Evolutionary conservation across 2,888 invertebrate species (phyloP), one percentile per base, ranked within the genome.

Genomic region (Aethes cnicana): DNA sequence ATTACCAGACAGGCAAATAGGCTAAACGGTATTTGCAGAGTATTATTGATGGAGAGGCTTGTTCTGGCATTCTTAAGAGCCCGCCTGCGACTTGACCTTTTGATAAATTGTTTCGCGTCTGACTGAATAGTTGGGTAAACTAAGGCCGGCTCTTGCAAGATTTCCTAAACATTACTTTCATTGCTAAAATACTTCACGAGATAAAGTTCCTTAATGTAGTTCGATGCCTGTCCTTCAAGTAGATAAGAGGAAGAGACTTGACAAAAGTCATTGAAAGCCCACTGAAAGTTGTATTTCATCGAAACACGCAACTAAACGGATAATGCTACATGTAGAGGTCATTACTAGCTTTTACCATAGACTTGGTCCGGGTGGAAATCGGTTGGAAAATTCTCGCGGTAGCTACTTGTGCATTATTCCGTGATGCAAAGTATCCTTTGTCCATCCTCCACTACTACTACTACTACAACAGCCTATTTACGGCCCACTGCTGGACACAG

Each of bases 1-100:
- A 39, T 39, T 37, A 32, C 20, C 37, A 32, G 44, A 26, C 44
- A 39, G 26, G 32, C 52, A 52, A 52, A 46, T 46, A 52, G 37
- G 44, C 42, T 47, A 30, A 35, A 42, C 35, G 21, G 5, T 47
- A 47, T 53, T 47, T 53, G 35, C 20, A 20, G 21, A 21, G 41
- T 30, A 18, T 53, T 53, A 41, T 47, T 41, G 52, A 33, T 16
- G 17, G 9, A 33, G 18, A 41, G 8, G 33, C 39, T 53, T 28
- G 16, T 35, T 47, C 20, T 32, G 9, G 7, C 18, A 41, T 43
- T 43, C 16, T 53, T 36, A 16, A 8, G 25, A 48, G n/a, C 11
- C 2, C 14, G 9, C 6, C 3, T 2, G 9, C n/a, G 11, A 32
- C 33, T 42, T 35, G 16, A 26, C 33, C 48, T 42, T 23, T 14